Evolutionary conservation across 1,140 invertebrate species (phyloP).

Genomic region (Polyergus mexicanus): DNA sequence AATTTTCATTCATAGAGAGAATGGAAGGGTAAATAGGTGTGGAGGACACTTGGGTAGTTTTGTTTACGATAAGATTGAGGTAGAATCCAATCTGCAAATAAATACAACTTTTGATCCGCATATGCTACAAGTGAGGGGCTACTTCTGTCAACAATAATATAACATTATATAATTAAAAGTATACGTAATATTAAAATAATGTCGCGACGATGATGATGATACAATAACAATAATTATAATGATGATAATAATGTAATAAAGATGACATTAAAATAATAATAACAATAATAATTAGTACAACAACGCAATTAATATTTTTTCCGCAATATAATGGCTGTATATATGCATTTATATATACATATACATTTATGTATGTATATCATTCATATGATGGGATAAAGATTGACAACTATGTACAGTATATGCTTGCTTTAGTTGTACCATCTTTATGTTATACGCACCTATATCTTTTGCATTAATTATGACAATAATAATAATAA

Average conservation of each 20-base stretch:
- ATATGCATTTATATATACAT: constrained; percentile 79
- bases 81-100: constrained; percentile 83
- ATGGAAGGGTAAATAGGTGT: constrained; percentile 51
- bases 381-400: constrained; percentile 79
- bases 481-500: constrained; percentile 72
- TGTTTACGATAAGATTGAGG: constrained; percentile 81
- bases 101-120: constrained; percentile 77
- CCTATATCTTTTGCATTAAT: constrained; percentile 79
- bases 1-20: constrained; percentile 44
- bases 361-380: constrained; percentile 74
- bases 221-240: constrained; percentile 73
- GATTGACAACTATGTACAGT: constrained; percentile 86
- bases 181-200: constrained; percentile 76
- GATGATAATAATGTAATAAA: constrained; percentile 73
- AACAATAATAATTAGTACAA: constrained; percentile 84
- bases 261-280: constrained; percentile 70
- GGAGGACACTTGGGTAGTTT: constrained; percentile 56
- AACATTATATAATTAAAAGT: constrained; percentile 81
- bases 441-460: constrained; percentile 83
- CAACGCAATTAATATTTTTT: constrained; percentile 82
- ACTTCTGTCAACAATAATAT: constrained; percentile 82
- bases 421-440: constrained; percentile 86
- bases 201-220: constrained; percentile 9
- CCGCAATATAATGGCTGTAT: constrained; percentile 81
- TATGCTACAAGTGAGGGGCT: constrained; percentile 84